Evolutionary conservation across 2,113 vertebrate species (phyloP).

Genomic region (Rattus rattus): DNA sequence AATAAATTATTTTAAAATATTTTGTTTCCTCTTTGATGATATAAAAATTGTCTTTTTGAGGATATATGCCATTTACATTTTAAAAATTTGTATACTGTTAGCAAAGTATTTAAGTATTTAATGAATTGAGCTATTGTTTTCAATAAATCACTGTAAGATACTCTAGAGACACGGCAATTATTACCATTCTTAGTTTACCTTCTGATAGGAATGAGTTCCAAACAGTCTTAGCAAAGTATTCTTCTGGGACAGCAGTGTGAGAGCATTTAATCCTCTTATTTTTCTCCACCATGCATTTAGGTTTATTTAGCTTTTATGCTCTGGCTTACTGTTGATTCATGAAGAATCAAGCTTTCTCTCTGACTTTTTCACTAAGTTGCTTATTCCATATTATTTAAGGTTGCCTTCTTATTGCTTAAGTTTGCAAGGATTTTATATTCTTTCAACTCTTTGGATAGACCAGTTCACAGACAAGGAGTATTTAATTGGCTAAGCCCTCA

Average conservation of each 20-base stretch:
- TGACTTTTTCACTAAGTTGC: neutral
- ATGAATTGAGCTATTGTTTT: neutral
- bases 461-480: neutral
- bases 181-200: neutral
- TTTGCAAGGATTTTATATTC: neutral
- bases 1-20: neutral
- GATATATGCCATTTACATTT: neutral
- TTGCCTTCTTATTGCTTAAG: neutral
- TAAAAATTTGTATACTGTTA: neutral
- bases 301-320: neutral
- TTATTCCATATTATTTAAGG: neutral
- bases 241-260: neutral
- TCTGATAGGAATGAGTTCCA: neutral
- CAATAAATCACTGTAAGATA: neutral
- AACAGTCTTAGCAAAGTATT: neutral
- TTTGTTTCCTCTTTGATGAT: neutral
- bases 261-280: neutral
- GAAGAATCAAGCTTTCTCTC: neutral
- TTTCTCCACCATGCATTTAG: neutral
- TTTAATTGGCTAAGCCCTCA: conserved; percentile 49
- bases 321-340: neutral
- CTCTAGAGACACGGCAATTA: neutral
- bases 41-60: neutral
- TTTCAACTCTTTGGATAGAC: conserved; percentile 7
- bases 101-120: neutral